Evolutionary conservation across 2,888 invertebrate species (phyloP), one percentile per base, ranked within the genome.

Genomic region (Drepanosiphum platanoidis): DNA sequence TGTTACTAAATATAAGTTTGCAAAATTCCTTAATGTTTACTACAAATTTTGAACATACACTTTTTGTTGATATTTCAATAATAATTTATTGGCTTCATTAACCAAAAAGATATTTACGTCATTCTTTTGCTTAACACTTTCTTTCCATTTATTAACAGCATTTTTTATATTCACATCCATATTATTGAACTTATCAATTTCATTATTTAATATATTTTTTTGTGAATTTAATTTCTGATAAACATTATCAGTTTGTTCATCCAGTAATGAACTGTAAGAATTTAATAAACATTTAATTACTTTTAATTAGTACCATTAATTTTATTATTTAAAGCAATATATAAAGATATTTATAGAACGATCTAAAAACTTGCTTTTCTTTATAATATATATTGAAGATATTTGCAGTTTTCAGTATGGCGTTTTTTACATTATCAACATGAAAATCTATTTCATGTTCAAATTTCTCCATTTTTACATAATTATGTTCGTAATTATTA

Each of bases 1-100:
- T n/a, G n/a, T n/a, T n/a, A n/a, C n/a, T n/a, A n/a, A n/a, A n/a
- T n/a, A n/a, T n/a, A n/a, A n/a, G n/a, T n/a, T n/a, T n/a, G n/a
- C n/a, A n/a, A n/a, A n/a, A n/a, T n/a, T n/a, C n/a, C n/a, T 58
- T 22, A 58, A 36, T n/a, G 8, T 32, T 72, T 18, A 32, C 11
- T 32, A 32, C 32, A 32, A 32, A 79, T 66, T 1, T 36, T 58
- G 2, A 32, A 39, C 58, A 39, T 71, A 81, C 81, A 71, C 58
- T 36, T 71, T 39, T 81, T 81, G 58, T 61, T 71, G 71, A 61
- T 81, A 81, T 30, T 61, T 39, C 22, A 22, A n/a, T 81, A 71
- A 32, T n/a, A 71, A 58, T 39, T 39, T 71, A 30, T 15, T 30
- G 3, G 58, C 58, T 32, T 81, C 58, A n/a, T 42, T 71, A 39